phyloP scores from a whole-genome alignment of 1,140 invertebrate species.

The Protaetia brevitarsis region DNA sequence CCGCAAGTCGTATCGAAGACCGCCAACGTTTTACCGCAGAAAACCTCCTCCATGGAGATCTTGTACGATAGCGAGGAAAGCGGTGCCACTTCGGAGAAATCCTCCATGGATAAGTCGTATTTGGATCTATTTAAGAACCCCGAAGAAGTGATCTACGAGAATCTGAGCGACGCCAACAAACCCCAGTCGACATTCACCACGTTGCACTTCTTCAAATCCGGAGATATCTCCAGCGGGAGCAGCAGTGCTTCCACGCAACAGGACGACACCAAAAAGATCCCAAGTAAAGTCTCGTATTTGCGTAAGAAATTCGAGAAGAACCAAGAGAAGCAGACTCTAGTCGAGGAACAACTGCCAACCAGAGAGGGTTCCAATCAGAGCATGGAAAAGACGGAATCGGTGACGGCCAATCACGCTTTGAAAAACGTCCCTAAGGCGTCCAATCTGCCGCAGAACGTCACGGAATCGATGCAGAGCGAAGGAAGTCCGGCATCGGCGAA shows the following conservation, averaged over 20 bases:
- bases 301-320: constrained; percentile 17
- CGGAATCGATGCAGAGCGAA: background rate
- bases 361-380: background rate
- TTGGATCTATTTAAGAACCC: constrained; percentile 23
- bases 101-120: constrained; percentile 19
- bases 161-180: constrained; percentile 4
- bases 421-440: constrained; percentile 12
- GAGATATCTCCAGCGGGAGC: background rate
- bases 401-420: background rate
- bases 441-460: background rate
- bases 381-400: background rate
- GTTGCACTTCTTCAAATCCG: constrained; percentile 6
- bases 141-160: constrained; percentile 18
- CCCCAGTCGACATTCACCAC: background rate
- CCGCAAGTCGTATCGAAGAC: background rate
- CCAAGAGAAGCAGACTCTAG: background rate
- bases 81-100: background rate
- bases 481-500: background rate
- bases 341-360: background rate
- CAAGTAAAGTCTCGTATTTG: constrained; percentile 20
- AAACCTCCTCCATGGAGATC: constrained; percentile 10
- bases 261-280: constrained; percentile 17
- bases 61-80: constrained; percentile 15
- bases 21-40: background rate
- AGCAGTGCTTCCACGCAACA: background rate